Base-by-base conservation (phyloP, 2,113 vertebrate genomes). In the Micromys minutus region DNA sequence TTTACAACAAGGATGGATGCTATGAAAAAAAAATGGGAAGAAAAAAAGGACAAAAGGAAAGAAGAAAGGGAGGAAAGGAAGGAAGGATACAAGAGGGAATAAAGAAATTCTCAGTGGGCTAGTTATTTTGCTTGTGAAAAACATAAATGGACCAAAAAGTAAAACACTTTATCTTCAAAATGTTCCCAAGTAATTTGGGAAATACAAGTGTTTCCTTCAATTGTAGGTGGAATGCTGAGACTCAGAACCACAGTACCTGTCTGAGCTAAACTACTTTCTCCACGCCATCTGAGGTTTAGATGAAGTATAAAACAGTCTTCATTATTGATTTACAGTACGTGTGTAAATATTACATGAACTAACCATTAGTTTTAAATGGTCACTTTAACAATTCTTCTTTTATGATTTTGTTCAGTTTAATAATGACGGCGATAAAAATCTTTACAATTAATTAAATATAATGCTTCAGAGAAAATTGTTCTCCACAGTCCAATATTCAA, bases 221-320 rank as follows among this genome's bases (percentile, higher is more conserved):
- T 55, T 1, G 1, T 77, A 67, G 87, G 69, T 7, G 9, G 79
- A 84, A 45, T 16, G 57, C 79, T 79, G 47, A 34, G 19, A 76
- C 77, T 90, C n/a, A 85, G 63, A 90, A 65, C 36, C 72, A 6
- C 3, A 29, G 34, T 10, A 61, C 0, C 55, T 89, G 15, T 91
- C 76, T 92, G 50, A 88, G 1, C 16, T 94, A 59, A 93, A 92
- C 71, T 52, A 15, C 71, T 94, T 95, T 83, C n/a, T n/a, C n/a
- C n/a, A 52, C 86, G 59, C 71, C 87, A 87, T 89, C 69, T 92
- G 36, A 87, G 36, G 77, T 93, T 94, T 83, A 94, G 67, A 69
- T 90, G 29, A 57, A 8, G 8, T 83, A 90, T 87, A 84, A 90
- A 93, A 84, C 87, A 15, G 5, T 50, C n/a, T 55, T 91, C 55